phyloP scores from a whole-genome alignment of 1,140 invertebrate species.

The Halesus radiatus region DNA sequence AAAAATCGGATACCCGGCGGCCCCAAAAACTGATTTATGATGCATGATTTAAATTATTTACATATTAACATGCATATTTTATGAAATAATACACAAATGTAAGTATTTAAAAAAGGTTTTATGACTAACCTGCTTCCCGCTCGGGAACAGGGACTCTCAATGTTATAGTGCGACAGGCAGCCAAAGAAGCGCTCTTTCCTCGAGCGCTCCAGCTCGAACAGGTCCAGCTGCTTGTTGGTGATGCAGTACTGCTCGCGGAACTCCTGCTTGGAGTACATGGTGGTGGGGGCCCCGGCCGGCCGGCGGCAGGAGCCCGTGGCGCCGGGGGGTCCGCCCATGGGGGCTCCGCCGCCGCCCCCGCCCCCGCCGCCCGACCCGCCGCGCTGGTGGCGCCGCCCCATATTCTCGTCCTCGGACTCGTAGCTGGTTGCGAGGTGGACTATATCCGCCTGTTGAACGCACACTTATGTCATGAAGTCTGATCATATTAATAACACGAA shows the following conservation, averaged over 20 bases:
- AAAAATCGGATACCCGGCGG: too few species aligned
- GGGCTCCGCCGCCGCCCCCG: slow-evolving; percentile 69
- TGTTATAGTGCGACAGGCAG: slow-evolving; percentile 84
- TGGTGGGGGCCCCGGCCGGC: slow-evolving; percentile 64
- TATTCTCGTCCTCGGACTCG: slow-evolving; percentile 81
- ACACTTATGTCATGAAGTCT: too few species aligned
- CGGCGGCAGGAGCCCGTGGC: slow-evolving; percentile 54
- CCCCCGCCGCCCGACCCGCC: slow-evolving; percentile 69
- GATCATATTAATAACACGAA: too few species aligned
- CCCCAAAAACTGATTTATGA: too few species aligned
- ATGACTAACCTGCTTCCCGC: slow-evolving; percentile 56
- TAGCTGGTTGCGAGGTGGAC: slow-evolving; percentile 77
- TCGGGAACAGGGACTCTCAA: slow-evolving; percentile 73
- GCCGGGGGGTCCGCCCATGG: slow-evolving; percentile 58
- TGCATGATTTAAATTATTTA: too few species aligned
- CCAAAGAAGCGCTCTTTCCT: slow-evolving; percentile 83
- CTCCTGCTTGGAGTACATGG: slow-evolving; percentile 86
- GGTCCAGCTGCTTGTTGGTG: slow-evolving; percentile 88
- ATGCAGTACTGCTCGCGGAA: slow-evolving; percentile 87
- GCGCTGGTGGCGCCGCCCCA: slow-evolving; percentile 72
- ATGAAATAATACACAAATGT: too few species aligned
- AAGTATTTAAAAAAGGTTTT: too few species aligned
- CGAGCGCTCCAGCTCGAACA: slow-evolving; percentile 81
- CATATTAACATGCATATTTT: too few species aligned
- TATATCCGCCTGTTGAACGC: slow-evolving; percentile 71